Base-by-base conservation (phyloP, 2,113 vertebrate genomes). In the Rafetus swinhoei region DNA sequence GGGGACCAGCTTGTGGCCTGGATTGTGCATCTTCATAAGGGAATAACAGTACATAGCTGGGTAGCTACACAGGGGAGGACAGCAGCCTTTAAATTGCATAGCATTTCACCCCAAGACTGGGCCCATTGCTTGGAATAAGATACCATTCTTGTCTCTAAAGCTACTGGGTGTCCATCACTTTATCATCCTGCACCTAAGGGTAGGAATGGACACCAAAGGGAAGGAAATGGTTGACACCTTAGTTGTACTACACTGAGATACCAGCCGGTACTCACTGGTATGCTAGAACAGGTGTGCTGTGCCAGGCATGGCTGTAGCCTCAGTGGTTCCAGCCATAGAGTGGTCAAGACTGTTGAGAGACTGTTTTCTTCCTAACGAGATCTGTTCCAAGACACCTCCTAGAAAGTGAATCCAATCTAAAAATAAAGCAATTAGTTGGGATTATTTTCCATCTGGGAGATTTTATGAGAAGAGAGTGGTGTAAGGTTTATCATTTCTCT, bases 341-440 rank as follows among this genome's bases (percentile, higher is more conserved):
- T 12, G 1, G 45, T 45, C 56, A 89, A 29, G 53, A 14, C 87
- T 11, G 15, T 6, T 4, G n/a, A 50, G 25, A 11, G 9, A 60
- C 32, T 56, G n/a, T n/a, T n/a, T n/a, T n/a, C n/a, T n/a, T n/a
- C n/a, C n/a, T n/a, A n/a, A n/a, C n/a, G n/a, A n/a, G n/a, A n/a
- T n/a, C n/a, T n/a, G n/a, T n/a, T n/a, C n/a, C n/a, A n/a, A n/a
- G n/a, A n/a, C n/a, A n/a, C n/a, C n/a, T n/a, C n/a, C n/a, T n/a
- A n/a, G n/a, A n/a, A n/a, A n/a, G n/a, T n/a, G n/a, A n/a, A n/a
- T n/a, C n/a, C n/a, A 32, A 32, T 50, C 32, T n/a, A 62, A 32
- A 50, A 4, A 5, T 19, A 50, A 83, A n/a, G 62, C 1, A 1
- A 74, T n/a, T 0, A 0, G 52, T 35, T 84, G 15, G 76, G 13